phyloP scores from a whole-genome alignment of 2,888 invertebrate genomes.

The Ichneumoninae sp. region DNA sequence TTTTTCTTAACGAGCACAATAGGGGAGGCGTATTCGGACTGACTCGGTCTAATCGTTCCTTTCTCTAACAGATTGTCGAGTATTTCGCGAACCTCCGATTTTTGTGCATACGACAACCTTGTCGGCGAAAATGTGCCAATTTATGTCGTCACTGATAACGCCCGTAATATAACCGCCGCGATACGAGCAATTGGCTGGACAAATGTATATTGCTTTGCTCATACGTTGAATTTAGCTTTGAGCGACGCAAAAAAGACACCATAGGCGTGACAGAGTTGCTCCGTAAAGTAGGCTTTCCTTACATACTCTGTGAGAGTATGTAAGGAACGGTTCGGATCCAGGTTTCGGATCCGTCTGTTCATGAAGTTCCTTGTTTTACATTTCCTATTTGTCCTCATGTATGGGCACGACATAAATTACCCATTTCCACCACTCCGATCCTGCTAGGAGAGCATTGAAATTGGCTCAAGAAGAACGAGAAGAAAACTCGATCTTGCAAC shows the following conservation, averaged over 20 bases:
- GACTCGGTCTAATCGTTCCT: too few relatives aligned
- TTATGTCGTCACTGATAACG: slow-evolving; percentile 45
- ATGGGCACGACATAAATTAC: slow-evolving; percentile 48
- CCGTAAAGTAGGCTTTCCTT: slow-evolving; percentile 30
- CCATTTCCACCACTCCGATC: slow-evolving; percentile 56
- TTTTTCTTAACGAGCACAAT: too few relatives aligned
- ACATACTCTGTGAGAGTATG: too few relatives aligned
- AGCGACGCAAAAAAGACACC: slow-evolving; percentile 31
- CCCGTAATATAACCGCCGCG: slow-evolving; percentile 29
- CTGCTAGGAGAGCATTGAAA: slow-evolving; percentile 36
- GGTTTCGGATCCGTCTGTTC: not conserved
- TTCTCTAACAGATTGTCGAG: too few relatives aligned
- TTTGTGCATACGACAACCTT: too few relatives aligned
- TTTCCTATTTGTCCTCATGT: not conserved
- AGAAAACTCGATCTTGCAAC: slow-evolving; percentile 15
- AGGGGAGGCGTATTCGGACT: too few relatives aligned
- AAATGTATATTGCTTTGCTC: slow-evolving; percentile 16
- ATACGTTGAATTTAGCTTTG: slow-evolving; percentile 34
- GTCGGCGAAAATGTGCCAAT: slow-evolving; percentile 17
- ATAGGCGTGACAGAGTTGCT: slow-evolving; percentile 19
- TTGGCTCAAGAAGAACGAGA: slow-evolving; percentile 29
- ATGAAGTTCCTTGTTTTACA: not conserved
- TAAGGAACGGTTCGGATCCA: too few relatives aligned
- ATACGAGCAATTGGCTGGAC: slow-evolving; percentile 6
- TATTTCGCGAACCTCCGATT: too few relatives aligned